These are phyloP conservation scores for Sciurus vulgaris DNA, from an alignment of 2,797 vertebrate genomes.

Conservation along the genomic window DNA sequence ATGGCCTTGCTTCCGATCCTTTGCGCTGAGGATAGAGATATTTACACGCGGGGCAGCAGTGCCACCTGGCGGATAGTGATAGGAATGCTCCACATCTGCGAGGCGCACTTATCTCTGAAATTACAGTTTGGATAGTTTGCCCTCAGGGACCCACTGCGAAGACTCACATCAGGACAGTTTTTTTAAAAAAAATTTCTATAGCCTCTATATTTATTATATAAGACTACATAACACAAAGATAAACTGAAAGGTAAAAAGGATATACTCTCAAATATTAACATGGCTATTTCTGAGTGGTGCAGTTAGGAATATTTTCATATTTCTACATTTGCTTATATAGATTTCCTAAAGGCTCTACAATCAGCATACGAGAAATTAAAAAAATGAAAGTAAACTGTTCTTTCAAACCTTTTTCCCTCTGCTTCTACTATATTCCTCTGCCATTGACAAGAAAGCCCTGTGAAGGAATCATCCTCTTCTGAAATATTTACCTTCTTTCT, in stretches of 20 bases:
- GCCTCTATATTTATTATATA: not conserved
- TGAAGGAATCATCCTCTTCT: not conserved
- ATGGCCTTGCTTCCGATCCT: conserved; percentile 82
- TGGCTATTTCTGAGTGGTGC: not conserved
- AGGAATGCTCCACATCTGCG: not conserved
- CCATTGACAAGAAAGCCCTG: too few relatives aligned
- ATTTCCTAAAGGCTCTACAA: not conserved
- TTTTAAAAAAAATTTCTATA: not conserved
- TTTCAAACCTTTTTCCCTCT: not conserved
- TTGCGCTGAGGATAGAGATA: conserved; percentile 22
- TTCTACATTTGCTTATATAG: not conserved
- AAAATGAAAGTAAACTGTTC: not conserved
- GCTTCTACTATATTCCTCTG: not conserved
- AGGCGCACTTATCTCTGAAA: too few relatives aligned
- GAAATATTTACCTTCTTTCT: not conserved
- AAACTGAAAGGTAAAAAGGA: not conserved
- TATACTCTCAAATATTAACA: not conserved
- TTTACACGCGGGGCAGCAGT: conserved; percentile 58
- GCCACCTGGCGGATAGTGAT: conserved; percentile 82
- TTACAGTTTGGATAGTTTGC: not conserved
- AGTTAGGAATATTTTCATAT: not conserved
- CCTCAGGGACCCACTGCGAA: not conserved
- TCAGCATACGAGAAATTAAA: not conserved
- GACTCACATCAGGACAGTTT: not conserved
- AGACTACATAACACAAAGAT: not conserved